These are phyloP conservation scores for Marronus borbonicus DNA, from an alignment of 2,888 invertebrate genomes.

Conservation along the genomic window DNA sequence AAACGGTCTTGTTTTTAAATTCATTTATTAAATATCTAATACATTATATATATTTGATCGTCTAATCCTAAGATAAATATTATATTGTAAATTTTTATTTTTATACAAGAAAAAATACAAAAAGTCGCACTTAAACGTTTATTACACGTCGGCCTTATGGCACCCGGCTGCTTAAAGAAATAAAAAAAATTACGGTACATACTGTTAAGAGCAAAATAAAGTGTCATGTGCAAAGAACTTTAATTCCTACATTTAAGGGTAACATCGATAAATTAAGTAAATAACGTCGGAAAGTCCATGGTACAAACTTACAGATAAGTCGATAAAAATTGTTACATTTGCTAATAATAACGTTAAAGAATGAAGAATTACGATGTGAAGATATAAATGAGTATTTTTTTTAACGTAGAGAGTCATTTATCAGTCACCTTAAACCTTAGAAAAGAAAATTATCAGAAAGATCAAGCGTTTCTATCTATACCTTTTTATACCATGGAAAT, in stretches of 20 bases:
- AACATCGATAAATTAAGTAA: slow-evolving; percentile 38
- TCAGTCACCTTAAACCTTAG: too few species aligned
- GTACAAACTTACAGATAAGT: not conserved
- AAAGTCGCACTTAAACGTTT: slow-evolving; percentile 39
- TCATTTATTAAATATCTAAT: slow-evolving; percentile 49
- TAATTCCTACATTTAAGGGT: slow-evolving; percentile 3
- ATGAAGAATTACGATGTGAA: too few species aligned
- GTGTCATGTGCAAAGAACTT: slow-evolving; percentile 25
- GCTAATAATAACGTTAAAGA: too few species aligned
- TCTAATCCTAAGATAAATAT: slow-evolving; percentile 50
- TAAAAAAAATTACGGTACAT: slow-evolving; percentile 20
- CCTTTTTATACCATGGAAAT: slow-evolving; percentile 23
- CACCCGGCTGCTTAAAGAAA: slow-evolving; percentile 44
- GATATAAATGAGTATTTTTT: too few species aligned
- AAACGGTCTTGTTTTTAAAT: slow-evolving; percentile 14
- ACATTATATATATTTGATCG: slow-evolving; percentile 44
- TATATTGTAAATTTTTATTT: slow-evolving; percentile 45
- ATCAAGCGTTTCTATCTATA: not conserved
- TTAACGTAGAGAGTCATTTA: too few species aligned
- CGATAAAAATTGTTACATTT: not conserved
- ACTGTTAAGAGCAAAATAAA: slow-evolving; percentile 1
- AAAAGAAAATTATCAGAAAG: too few species aligned
- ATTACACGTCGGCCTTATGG: slow-evolving; percentile 49
- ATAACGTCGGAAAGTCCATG: slow-evolving; percentile 11
- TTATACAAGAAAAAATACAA: slow-evolving; percentile 51